Conservation (phyloP, 2,797 vertebrate genomes). For the Acridotheres tristis region DNA sequence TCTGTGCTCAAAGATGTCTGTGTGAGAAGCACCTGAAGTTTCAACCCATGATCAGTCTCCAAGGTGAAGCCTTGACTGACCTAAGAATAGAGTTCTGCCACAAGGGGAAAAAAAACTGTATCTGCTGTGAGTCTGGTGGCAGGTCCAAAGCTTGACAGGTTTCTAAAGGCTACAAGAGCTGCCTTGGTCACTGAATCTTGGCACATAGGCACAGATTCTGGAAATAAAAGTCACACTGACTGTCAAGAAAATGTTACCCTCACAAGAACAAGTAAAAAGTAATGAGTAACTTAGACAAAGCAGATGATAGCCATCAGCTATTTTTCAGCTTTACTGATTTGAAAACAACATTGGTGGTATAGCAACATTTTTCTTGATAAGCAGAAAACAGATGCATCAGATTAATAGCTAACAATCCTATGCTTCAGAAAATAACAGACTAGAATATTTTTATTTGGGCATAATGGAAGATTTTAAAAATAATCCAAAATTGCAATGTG, state of each 20-base stretch:
- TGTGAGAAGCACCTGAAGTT: not conserved
- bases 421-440: not conserved
- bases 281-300: not conserved
- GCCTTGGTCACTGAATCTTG: not conserved
- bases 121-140: not conserved
- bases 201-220: not conserved
- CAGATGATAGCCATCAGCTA: not conserved
- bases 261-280: not conserved
- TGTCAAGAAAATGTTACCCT: not conserved
- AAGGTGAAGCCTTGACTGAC: not conserved
- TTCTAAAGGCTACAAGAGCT: not conserved
- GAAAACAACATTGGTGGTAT: not conserved
- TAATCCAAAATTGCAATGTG: not conserved
- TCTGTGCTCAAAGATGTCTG: not conserved
- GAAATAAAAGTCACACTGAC: not conserved
- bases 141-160: not conserved
- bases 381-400: not conserved
- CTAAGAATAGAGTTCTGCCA: not conserved
- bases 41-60: not conserved
- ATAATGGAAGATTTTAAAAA: not conserved
- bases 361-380: not conserved
- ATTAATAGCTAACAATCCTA: not conserved
- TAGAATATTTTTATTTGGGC: not conserved
- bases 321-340: not conserved
- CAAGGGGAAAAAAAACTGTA: not conserved